Evolutionary conservation across 2,113 vertebrate species (phyloP).

Genomic region (Athene noctua): DNA sequence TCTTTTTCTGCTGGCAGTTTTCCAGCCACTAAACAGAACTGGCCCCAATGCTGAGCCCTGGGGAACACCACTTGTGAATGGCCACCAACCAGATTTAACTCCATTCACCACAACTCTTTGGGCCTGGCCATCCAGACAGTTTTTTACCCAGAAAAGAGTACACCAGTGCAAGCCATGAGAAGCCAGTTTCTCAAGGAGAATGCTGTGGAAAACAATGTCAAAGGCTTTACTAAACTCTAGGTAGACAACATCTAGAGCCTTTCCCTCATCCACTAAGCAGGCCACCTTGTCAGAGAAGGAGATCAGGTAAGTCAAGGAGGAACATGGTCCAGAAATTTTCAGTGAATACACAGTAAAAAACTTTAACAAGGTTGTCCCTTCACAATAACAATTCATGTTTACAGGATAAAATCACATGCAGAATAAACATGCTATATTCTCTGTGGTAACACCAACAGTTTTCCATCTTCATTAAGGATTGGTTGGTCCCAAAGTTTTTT

Average conservation of each 20-base stretch:
- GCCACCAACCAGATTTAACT: background rate
- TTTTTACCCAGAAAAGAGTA: background rate
- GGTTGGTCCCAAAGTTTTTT: slow-evolving; percentile 12
- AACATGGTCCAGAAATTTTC: background rate
- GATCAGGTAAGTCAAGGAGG: background rate
- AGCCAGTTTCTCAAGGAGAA: background rate
- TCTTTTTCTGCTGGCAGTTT: background rate
- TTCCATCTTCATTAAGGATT: slow-evolving; percentile 36
- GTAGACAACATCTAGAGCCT: background rate
- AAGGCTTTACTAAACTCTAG: background rate
- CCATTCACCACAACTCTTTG: background rate
- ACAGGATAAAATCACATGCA: slow-evolving; percentile 36
- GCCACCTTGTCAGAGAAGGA: background rate
- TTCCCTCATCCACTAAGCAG: rapidly evolving
- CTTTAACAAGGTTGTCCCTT: slow-evolving; percentile 3
- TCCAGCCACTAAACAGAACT: background rate
- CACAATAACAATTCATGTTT: slow-evolving; percentile 35
- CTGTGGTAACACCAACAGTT: background rate
- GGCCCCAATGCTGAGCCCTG: background rate
- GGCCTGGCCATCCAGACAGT: background rate
- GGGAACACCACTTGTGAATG: rapidly evolving
- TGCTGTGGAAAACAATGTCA: background rate
- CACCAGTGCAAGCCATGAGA: background rate
- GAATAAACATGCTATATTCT: background rate
- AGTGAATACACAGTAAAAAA: background rate